Base-by-base conservation (phyloP, 2,888 invertebrate species). In the Archips crataeganus region DNA sequence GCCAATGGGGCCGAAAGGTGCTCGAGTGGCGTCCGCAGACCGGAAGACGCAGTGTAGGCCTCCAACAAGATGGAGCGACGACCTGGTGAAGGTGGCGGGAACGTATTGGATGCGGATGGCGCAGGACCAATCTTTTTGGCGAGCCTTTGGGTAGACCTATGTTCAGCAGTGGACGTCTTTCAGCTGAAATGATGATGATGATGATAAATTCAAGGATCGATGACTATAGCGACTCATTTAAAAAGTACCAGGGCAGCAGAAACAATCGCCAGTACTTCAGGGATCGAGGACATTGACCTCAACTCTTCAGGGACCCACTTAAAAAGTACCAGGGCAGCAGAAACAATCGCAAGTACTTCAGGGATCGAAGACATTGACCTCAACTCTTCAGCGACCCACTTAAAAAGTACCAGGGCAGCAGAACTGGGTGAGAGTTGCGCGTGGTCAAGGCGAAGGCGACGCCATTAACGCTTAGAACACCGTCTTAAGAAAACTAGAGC, bases 361-460 rank as follows among this genome's bases (percentile, higher is more conserved):
- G 6, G 39, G 39, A 39, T 57, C 32, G 32, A 51, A 66, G 42
- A 32, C 64, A 61, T 23, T 72, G 72, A 67, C 72, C 71, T 68
- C 10, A 62, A 70, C 51, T 45, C 62, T 82, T 79, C 79, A 67
- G 49, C 81, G 86, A 84, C 87, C 86, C 77, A 85, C 76, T 80
- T 84, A 71, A 72, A 60, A 74, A 75, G 79, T 82, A 84, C 85
- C 84, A 85, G 85, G 85, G 78, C 81, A 79, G 15, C 81, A 82
- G 84, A 90, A 92, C 87, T 92, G 88, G 91, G 89, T 88, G 87
- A 90, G 88, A 90, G 93, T 92, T 93, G 90, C 90, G 82, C 77
- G 70, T 93, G 94, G 94, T 93, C 94, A 94, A 93, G 94, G 94
- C 93, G 92, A 92, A 89, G 88, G 85, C 85, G 87, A 82, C 86